phyloP scores from a whole-genome alignment of 2,888 invertebrate genomes.

The Myathropa florea region DNA sequence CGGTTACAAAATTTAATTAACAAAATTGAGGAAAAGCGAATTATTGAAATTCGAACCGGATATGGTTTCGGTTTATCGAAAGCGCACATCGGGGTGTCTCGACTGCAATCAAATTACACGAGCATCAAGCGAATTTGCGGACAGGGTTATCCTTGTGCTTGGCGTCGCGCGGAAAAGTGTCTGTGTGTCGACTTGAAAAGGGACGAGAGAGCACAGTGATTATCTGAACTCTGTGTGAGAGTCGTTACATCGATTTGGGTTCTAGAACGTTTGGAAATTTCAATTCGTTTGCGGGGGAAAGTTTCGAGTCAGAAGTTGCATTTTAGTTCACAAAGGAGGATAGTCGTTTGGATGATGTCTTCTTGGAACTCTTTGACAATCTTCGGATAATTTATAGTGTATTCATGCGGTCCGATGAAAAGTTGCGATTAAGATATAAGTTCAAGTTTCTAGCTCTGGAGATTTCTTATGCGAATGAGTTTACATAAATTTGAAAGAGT shows the following conservation, averaged over 20 bases:
- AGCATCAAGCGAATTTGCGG: background rate
- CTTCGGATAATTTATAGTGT: background rate
- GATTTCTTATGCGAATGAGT: background rate
- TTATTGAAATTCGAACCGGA: constrained; percentile 2
- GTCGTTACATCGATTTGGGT: background rate
- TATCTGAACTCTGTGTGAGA: background rate
- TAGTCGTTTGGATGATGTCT: too few relatives aligned
- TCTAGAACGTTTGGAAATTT: background rate
- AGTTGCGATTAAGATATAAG: background rate
- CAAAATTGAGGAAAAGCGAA: background rate
- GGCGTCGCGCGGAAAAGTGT: too few relatives aligned
- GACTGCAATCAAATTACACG: background rate
- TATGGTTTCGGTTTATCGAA: background rate
- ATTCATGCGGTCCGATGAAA: background rate
- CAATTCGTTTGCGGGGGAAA: background rate
- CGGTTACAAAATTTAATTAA: constrained; percentile 26
- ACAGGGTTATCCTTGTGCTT: background rate
- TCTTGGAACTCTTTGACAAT: background rate
- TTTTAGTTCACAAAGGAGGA: too few relatives aligned
- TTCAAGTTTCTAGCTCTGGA: background rate
- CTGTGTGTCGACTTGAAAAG: too few relatives aligned
- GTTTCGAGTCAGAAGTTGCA: background rate
- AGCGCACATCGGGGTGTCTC: background rate
- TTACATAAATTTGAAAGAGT: background rate
- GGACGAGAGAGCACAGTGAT: background rate